A percentile compares a stretch with the other conserved stretches of the same genome.
Evolutionary conservation across 2,113 vertebrate species (phyloP).

Genomic region (Nipponia nippon): DNA sequence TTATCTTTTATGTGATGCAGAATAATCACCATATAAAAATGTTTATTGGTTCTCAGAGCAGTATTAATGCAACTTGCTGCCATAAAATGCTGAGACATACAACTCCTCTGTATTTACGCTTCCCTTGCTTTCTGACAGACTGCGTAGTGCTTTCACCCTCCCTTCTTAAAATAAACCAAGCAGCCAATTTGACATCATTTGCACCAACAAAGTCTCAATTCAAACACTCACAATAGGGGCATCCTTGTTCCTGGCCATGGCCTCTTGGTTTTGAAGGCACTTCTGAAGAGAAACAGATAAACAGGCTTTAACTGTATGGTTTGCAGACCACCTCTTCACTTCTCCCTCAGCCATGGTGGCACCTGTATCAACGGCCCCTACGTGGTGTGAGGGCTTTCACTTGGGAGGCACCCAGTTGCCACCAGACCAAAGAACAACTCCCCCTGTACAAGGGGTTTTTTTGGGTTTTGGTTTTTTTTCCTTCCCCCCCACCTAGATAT

Average conservation of each 20-base stretch:
- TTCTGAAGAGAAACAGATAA: background rate
- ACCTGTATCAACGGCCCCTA: fast-evolving
- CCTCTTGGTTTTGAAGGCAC: background rate
- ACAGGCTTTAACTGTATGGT: fast-evolving
- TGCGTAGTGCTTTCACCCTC: background rate
- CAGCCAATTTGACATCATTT: background rate
- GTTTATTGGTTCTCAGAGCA: background rate
- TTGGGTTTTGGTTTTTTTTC: too few relatives aligned
- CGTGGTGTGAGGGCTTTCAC: fast-evolving
- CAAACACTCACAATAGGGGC: background rate
- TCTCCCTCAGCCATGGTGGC: fast-evolving
- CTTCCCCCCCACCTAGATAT: fast-evolving
- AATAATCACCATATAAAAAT: background rate
- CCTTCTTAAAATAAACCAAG: background rate
- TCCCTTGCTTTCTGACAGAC: background rate
- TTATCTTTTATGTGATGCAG: background rate
- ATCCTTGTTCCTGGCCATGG: background rate
- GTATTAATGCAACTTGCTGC: background rate
- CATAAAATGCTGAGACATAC: background rate
- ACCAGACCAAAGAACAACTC: background rate
- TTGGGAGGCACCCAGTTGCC: background rate
- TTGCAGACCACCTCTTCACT: background rate
- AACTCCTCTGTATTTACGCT: background rate
- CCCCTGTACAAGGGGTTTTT: too few relatives aligned
- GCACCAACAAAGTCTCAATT: background rate